Evolutionary conservation across 2,113 vertebrate species (phyloP), one percentile per base, ranked within the genome.

Genomic region (Osmerus eperlanus): DNA sequence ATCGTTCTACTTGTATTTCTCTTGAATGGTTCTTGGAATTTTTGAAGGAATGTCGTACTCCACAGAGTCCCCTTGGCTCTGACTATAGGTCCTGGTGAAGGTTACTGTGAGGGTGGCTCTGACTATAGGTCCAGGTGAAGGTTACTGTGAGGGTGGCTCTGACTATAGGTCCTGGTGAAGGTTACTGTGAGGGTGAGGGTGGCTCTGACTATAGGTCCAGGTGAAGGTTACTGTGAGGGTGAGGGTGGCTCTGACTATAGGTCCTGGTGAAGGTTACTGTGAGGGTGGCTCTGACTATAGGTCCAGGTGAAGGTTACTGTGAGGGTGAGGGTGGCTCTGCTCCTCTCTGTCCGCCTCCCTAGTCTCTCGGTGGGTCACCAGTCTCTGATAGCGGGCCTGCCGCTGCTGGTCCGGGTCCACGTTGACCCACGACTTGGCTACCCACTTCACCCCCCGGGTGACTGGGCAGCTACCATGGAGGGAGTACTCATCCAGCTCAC

Each of bases 381-480:
- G 93, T 83, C 93, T 94, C 90, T 97, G 96, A 90, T 95, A 98
- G 65, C 88, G 92, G 58, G 90, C 92, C 89, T 99, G 97, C 32
- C 94, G 92, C 54, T 86, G 83, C 60, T 90, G 88, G 80, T 96
- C 95, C 25, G 97, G 96, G 76, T 98, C 96, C 59, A 99, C 94
- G 1, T 99, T 98, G 81, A 98, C 94, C 96, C 97, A 98, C 85
- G 95, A 96, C 88, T 94, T 95, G 81, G 96, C 96, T 1, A 96
- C 92, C 97, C 97, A 99, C 79, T 97, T 98, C n/a, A 94, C 91
- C 47, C 96, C 96, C 0, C 85, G 92, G 1, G 90, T 94, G 76
- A 99, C 95, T 67, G 94, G 88, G 82, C 97, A 99, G 79, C 96
- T 95, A 0, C 97, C 97, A 0, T 96, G 96, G 74, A 99, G 85